Percentiles rank a stretch among this genome's conserved stretches.
phyloP scores from a whole-genome alignment of 2,888 invertebrate genomes.

The Hypsopygia costalis region DNA sequence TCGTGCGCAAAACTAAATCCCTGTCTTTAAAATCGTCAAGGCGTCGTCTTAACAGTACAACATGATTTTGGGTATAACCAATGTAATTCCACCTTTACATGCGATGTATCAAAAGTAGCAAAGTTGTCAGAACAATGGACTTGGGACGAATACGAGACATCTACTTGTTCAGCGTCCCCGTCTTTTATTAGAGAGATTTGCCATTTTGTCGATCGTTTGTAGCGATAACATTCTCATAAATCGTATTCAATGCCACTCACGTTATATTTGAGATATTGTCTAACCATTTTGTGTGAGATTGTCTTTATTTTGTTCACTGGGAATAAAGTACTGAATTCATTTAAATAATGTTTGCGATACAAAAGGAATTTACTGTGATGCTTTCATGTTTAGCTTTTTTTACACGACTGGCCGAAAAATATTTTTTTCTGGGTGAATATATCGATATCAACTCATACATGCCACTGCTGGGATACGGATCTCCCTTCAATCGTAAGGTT shows the following conservation, averaged over 20 bases:
- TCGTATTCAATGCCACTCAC: conserved; percentile 42
- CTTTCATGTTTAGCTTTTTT: background rate
- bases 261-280: conserved; percentile 19
- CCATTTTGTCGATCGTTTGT: conserved; percentile 35
- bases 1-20: too few relatives aligned
- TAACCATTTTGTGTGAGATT: conserved; percentile 7
- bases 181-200: conserved; percentile 39
- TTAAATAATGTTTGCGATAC: background rate
- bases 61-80: too few relatives aligned
- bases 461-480: too few relatives aligned
- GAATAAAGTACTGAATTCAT: background rate
- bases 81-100: too few relatives aligned
- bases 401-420: background rate
- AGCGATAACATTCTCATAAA: conserved; percentile 45
- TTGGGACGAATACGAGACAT: conserved; percentile 33
- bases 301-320: conserved; percentile 4
- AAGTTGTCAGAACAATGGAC: conserved; percentile 45
- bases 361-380: background rate
- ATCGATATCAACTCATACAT: too few relatives aligned
- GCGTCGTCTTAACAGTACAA: too few relatives aligned
- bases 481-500: too few relatives aligned
- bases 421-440: too few relatives aligned
- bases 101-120: conserved; percentile 51
- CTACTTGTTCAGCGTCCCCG: conserved; percentile 28
- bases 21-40: too few relatives aligned